These are phyloP conservation scores for Drosophila insularis DNA, from an alignment of 1,140 invertebrate genomes.

Conservation along the genomic window DNA sequence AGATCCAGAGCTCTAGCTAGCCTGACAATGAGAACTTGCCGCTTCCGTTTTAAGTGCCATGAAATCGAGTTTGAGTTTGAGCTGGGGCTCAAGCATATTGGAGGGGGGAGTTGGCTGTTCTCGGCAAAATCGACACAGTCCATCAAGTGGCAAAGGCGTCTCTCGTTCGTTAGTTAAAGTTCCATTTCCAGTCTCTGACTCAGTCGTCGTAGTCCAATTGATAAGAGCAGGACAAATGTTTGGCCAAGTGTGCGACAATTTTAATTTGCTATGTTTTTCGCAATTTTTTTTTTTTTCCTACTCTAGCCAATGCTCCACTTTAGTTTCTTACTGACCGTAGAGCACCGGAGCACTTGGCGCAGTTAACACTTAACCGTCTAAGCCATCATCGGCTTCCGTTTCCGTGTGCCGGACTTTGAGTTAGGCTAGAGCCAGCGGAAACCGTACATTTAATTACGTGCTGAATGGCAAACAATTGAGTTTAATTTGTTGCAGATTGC, in stretches of 20 bases:
- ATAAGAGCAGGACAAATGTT: slow-evolving; percentile 75
- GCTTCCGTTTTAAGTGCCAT: slow-evolving; percentile 68
- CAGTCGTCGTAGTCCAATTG: slow-evolving; percentile 45
- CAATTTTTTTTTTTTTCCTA: slow-evolving; percentile 11
- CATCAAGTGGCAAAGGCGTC: slow-evolving; percentile 58
- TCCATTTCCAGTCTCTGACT: slow-evolving; percentile 33
- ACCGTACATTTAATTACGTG: slow-evolving; percentile 63
- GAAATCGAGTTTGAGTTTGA: slow-evolving; percentile 50
- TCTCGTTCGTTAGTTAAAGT: slow-evolving; percentile 57
- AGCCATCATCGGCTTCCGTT: slow-evolving; percentile 39
- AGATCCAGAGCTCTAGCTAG: slow-evolving; percentile 45
- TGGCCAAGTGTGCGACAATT: slow-evolving; percentile 69
- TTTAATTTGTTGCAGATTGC: slow-evolving; percentile 28
- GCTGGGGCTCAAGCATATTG: slow-evolving; percentile 3
- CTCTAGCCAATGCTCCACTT: slow-evolving; percentile 6
- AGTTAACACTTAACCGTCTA: slow-evolving; percentile 38
- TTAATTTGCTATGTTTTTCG: slow-evolving; percentile 52
- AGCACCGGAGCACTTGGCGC: slow-evolving; percentile 9
- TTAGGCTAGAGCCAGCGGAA: slow-evolving; percentile 16
- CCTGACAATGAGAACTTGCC: slow-evolving; percentile 72
- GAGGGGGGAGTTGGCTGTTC: neutral
- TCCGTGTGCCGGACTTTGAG: slow-evolving; percentile 28
- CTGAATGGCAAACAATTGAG: slow-evolving; percentile 48
- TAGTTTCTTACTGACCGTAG: slow-evolving; percentile 19
- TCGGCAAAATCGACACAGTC: slow-evolving; percentile 38